Percentiles rank a stretch among this genome's conserved stretches.
These are phyloP conservation scores for Lasioglossum vierecki DNA, from an alignment of 2,888 invertebrate genomes.

Conservation along the genomic window DNA sequence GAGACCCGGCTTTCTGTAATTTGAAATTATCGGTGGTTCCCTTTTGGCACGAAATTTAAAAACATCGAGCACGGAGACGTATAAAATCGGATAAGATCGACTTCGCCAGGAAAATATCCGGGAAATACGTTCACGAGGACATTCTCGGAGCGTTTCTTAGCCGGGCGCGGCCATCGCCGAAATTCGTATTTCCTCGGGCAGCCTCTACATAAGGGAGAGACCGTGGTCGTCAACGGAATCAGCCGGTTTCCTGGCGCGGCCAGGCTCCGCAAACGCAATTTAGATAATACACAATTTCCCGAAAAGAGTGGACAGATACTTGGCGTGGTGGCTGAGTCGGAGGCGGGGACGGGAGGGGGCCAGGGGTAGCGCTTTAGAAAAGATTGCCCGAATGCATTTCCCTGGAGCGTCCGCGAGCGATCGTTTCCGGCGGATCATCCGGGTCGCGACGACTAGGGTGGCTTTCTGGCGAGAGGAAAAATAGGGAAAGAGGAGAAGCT, in stretches of 20 bases:
- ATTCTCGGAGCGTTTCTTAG: not conserved
- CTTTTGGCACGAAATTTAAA: not conserved
- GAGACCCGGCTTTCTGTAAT: too few relatives aligned
- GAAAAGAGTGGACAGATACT: not conserved
- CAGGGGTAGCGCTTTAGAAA: not conserved
- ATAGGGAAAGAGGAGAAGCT: not conserved
- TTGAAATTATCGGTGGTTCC: not conserved
- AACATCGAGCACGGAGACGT: not conserved
- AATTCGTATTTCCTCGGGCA: not conserved
- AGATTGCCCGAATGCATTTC: not conserved
- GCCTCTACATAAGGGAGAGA: not conserved
- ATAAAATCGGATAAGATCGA: not conserved
- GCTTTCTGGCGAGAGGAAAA: not conserved
- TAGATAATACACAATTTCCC: not conserved
- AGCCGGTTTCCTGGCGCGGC: not conserved
- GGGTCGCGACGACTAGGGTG: not conserved
- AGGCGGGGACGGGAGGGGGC: too few relatives aligned
- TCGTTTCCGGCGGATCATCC: conserved; percentile 21
- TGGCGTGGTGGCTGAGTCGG: not conserved
- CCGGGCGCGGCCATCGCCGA: not conserved
- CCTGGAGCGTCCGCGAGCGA: conserved; percentile 8
- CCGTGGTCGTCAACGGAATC: not conserved
- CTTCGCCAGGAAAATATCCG: not conserved
- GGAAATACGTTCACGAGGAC: not conserved
- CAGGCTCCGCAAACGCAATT: not conserved